Percentiles rank a stretch among this genome's conserved stretches.
Conservation (phyloP, 30 jellyfish, hydroid and myxozoan species). For the Pelagia noctiluca region DNA sequence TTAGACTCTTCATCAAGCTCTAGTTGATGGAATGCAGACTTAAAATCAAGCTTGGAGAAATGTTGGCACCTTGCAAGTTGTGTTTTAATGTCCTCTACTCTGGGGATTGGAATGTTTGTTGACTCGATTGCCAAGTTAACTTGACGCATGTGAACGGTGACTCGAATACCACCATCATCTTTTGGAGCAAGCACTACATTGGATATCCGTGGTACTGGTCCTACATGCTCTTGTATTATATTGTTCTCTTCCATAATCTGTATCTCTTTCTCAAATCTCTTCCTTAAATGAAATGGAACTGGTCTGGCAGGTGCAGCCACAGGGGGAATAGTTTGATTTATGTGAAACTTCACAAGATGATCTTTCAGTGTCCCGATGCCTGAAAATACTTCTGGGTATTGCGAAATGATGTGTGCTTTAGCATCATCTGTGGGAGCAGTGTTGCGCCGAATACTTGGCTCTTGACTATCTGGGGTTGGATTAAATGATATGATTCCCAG, state of each 20-base stretch:
- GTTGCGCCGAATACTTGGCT: neutral
- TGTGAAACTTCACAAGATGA: neutral
- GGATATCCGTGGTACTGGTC: neutral
- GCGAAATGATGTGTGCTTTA: too few relatives aligned
- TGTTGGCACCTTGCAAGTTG: conserved; percentile 15
- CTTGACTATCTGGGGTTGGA: neutral
- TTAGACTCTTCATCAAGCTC: neutral
- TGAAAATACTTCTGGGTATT: neutral
- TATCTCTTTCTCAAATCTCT: neutral
- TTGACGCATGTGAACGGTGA: neutral
- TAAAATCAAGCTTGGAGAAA: conserved; percentile 17
- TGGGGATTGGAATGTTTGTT: neutral
- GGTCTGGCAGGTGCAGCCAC: neutral
- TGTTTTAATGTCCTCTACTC: conserved; percentile 5
- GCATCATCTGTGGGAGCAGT: neutral
- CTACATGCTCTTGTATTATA: neutral
- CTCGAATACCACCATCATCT: neutral
- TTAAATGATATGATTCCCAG: conserved; percentile 23
- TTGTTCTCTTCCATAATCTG: neutral
- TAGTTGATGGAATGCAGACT: conserved; percentile 8
- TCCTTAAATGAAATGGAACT: neutral
- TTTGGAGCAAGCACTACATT: neutral
- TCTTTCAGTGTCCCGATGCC: neutral
- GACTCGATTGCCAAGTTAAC: neutral
- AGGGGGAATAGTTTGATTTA: neutral